Conservation (phyloP, 2,888 invertebrate genomes). For the Caenorhabditis sp. region DNA sequence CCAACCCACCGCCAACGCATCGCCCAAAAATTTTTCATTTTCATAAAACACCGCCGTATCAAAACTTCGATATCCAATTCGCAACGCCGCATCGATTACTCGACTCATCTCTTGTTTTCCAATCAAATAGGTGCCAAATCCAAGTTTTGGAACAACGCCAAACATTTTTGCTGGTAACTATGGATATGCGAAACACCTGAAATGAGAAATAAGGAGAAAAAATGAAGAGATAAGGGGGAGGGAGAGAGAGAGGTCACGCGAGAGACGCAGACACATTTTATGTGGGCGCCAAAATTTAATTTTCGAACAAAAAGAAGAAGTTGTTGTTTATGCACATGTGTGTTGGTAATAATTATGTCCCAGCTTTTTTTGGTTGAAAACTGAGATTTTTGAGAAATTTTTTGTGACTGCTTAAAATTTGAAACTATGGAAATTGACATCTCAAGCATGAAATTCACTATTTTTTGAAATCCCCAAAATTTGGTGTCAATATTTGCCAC, state of each 20-base stretch:
- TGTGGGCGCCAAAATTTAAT: too few species aligned
- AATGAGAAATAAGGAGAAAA: neutral
- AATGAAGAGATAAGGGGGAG: neutral
- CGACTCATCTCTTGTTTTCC: constrained; percentile 6
- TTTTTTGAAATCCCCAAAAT: too few species aligned
- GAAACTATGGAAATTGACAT: neutral
- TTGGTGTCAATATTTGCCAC: too few species aligned
- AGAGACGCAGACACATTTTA: too few species aligned
- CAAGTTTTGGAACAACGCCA: constrained; percentile 18
- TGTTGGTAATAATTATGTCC: too few species aligned
- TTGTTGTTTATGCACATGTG: too few species aligned
- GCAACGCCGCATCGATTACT: constrained; percentile 70
- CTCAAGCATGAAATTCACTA: neutral
- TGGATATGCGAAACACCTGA: neutral
- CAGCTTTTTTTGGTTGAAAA: too few species aligned
- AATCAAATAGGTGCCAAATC: constrained; percentile 20
- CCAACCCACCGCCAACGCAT: constrained; percentile 74
- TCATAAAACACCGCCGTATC: constrained; percentile 83
- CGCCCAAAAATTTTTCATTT: constrained; percentile 80
- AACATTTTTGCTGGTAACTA: neutral
- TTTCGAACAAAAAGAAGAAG: too few species aligned
- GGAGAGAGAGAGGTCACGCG: too few species aligned
- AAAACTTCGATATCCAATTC: constrained; percentile 72
- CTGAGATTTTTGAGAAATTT: too few species aligned
- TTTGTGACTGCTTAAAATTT: too few species aligned